Evolutionary conservation across 2,113 vertebrate species (phyloP).

Genomic region (Delphinapterus leucas): DNA sequence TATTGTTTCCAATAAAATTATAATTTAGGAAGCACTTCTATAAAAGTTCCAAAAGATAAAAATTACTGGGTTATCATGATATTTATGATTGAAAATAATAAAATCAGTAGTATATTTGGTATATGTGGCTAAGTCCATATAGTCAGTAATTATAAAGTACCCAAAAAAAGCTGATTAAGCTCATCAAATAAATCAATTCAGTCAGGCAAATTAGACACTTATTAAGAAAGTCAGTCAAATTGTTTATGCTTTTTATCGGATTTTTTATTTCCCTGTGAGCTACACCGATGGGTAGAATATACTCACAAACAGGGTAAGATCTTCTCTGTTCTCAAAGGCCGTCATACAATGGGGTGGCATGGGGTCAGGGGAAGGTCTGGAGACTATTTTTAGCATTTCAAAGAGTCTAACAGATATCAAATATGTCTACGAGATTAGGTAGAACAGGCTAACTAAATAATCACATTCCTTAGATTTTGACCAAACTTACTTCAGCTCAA

Average conservation of each 20-base stretch:
- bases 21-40: neutral
- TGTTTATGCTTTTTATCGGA: neutral
- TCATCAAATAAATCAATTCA: constrained; percentile 2
- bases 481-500: neutral
- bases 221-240: neutral
- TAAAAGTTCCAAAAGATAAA: neutral
- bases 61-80: neutral
- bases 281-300: neutral
- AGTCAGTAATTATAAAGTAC: neutral
- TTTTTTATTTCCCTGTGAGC: neutral
- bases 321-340: neutral
- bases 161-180: neutral
- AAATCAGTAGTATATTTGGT: neutral
- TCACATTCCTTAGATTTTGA: neutral
- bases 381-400: constrained; percentile 20
- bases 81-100: neutral
- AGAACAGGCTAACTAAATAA: neutral
- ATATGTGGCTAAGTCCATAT: neutral
- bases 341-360: neutral
- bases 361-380: neutral
- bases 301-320: neutral
- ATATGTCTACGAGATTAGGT: neutral
- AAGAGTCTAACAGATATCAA: neutral
- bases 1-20: neutral
- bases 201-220: neutral